phyloP scores from a whole-genome alignment of 2,113 vertebrate species.

The Lontra canadensis region DNA sequence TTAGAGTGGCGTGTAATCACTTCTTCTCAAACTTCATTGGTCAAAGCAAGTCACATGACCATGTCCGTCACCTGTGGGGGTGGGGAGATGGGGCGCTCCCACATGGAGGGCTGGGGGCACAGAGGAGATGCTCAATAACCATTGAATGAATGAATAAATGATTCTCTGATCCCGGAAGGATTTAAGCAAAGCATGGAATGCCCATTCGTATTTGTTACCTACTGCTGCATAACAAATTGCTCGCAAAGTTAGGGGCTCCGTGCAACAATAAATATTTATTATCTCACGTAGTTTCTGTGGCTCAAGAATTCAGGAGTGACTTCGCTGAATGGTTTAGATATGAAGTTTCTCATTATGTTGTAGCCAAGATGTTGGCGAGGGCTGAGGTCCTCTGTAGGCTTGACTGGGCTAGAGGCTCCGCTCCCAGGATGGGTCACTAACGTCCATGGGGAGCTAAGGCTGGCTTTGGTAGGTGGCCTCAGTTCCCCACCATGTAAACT shows the following conservation, averaged over 20 bases:
- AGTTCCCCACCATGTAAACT: neutral
- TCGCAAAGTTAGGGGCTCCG: neutral
- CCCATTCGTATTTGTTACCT: neutral
- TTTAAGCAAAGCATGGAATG: neutral
- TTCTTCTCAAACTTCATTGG: neutral
- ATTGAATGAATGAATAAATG: neutral
- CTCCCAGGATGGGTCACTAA: neutral
- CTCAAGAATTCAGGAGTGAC: neutral
- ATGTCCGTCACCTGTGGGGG: no score
- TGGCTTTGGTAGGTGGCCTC: neutral
- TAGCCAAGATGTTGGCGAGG: neutral
- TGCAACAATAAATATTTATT: neutral
- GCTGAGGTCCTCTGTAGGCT: neutral
- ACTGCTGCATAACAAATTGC: neutral
- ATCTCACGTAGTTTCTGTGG: neutral
- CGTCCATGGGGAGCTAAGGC: rapidly evolving
- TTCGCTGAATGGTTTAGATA: neutral
- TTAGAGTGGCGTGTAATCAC: no score
- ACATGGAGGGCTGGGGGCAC: neutral
- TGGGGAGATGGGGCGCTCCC: rapidly evolving
- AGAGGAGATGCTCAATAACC: neutral
- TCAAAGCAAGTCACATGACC: neutral
- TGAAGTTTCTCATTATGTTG: neutral
- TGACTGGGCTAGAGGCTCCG: neutral
- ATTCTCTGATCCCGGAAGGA: neutral